A percentile compares a stretch with the other conserved stretches of the same genome.
These are phyloP conservation scores for Psephotus haematonotus DNA, from an alignment of 2,113 vertebrate species.

Conservation along the genomic window DNA sequence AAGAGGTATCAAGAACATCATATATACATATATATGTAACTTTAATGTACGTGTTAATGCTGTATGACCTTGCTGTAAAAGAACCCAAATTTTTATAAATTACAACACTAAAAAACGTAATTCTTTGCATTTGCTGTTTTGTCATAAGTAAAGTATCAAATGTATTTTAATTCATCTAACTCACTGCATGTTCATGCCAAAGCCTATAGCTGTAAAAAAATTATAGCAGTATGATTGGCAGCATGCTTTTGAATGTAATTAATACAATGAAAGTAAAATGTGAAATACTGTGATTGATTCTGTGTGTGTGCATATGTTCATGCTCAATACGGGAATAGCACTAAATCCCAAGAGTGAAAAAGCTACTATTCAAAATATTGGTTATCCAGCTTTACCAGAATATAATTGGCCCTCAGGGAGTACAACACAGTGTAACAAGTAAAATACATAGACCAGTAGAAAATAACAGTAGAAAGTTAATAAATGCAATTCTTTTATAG, in stretches of 20 bases:
- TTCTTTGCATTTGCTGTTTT: not conserved
- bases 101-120: not conserved
- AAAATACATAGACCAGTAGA: not conserved
- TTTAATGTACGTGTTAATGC: not conserved
- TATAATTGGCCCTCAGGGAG: constrained; percentile 33
- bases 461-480: not conserved
- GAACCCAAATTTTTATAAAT: not conserved
- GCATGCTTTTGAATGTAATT: not conserved
- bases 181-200: not conserved
- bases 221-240: not conserved
- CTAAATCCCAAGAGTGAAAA: not conserved
- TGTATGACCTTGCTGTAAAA: not conserved
- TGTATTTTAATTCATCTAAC: not conserved
- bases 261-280: constrained; percentile 17
- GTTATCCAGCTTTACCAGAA: not conserved
- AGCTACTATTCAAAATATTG: not conserved
- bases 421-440: not conserved
- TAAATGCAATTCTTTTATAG: not conserved
- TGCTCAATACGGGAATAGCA: not conserved
- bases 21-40: not conserved
- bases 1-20: not conserved
- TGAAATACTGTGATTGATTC: constrained; percentile 11
- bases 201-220: not conserved
- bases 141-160: not conserved
- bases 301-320: not conserved